These are phyloP conservation scores for Neodiprion fabricii DNA, from an alignment of 1,140 invertebrate species.

Conservation along the genomic window DNA sequence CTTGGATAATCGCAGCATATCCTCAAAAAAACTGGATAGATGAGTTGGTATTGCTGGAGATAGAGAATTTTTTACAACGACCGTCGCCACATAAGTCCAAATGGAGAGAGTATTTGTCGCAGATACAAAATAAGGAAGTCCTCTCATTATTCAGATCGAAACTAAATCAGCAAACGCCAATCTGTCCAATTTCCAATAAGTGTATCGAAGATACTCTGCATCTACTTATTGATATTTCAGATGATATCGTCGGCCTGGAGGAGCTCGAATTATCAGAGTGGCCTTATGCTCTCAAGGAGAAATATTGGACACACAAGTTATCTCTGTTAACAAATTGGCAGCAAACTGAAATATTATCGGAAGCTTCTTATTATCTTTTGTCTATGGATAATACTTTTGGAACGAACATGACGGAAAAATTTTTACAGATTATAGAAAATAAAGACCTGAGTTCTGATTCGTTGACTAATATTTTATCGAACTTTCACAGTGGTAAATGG, in stretches of 20 bases:
- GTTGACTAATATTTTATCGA: background rate
- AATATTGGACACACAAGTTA: conserved; percentile 15
- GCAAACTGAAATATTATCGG: conserved; percentile 2
- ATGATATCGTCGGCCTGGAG: background rate
- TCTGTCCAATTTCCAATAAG: conserved; percentile 8
- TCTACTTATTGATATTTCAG: conserved; percentile 1
- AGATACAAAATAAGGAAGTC: conserved; percentile 14
- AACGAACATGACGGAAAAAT: background rate
- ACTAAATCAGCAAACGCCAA: background rate
- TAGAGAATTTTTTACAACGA: conserved; percentile 21
- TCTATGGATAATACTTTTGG: conserved; percentile 14
- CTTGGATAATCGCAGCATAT: conserved; percentile 23
- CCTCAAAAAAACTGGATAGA: conserved; percentile 22
- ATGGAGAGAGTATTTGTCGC: conserved; percentile 11
- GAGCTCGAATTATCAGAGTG: conserved; percentile 14
- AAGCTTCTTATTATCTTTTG: conserved; percentile 16
- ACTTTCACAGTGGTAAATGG: background rate
- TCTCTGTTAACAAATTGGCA: conserved; percentile 7
- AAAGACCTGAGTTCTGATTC: background rate
- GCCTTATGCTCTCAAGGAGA: conserved; percentile 9
- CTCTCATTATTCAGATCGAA: background rate
- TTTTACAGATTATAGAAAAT: background rate
- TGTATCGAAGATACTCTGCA: conserved; percentile 15
- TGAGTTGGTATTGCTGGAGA: conserved; percentile 20
- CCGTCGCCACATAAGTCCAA: conserved; percentile 5